Conservation (phyloP, 2,888 invertebrate species). For the Catocala sponsa region DNA sequence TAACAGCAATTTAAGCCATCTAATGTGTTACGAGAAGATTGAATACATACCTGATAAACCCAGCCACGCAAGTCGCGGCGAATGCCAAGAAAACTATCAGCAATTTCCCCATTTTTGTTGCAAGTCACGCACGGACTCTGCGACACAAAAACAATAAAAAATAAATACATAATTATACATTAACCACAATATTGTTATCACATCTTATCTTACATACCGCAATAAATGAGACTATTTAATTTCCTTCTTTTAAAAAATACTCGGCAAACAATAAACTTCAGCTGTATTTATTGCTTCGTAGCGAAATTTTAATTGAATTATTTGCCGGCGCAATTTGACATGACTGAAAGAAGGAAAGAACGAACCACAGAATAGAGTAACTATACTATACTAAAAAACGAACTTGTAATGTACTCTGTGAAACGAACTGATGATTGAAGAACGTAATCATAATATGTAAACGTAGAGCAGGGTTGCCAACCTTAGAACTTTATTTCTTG, state of each 20-base stretch:
- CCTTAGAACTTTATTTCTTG: too few relatives aligned
- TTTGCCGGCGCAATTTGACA: constrained; percentile 29
- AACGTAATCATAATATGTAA: too few relatives aligned
- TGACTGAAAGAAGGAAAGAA: too few relatives aligned
- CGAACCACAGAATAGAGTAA: too few relatives aligned
- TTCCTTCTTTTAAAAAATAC: background rate
- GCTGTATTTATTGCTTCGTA: constrained; percentile 23
- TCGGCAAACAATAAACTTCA: background rate
- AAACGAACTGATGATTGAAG: too few relatives aligned
- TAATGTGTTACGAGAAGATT: background rate
- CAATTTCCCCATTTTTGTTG: constrained; percentile 66
- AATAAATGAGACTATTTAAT: background rate
- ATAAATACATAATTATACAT: background rate
- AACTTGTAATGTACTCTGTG: too few relatives aligned
- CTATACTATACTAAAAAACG: too few relatives aligned
- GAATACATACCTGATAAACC: constrained; percentile 65
- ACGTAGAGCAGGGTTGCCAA: too few relatives aligned
- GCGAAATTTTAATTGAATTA: constrained; percentile 23
- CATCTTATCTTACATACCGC: constrained; percentile 26
- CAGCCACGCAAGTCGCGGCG: constrained; percentile 63
- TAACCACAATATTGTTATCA: background rate
- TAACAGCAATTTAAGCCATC: too few relatives aligned
- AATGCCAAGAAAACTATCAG: constrained; percentile 65
- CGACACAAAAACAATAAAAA: constrained; percentile 21
- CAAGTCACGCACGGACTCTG: constrained; percentile 59